Percentiles rank a stretch among this genome's conserved stretches.
Conservation (phyloP, 2,113 vertebrate species). For the Rattus norvegicus region DNA sequence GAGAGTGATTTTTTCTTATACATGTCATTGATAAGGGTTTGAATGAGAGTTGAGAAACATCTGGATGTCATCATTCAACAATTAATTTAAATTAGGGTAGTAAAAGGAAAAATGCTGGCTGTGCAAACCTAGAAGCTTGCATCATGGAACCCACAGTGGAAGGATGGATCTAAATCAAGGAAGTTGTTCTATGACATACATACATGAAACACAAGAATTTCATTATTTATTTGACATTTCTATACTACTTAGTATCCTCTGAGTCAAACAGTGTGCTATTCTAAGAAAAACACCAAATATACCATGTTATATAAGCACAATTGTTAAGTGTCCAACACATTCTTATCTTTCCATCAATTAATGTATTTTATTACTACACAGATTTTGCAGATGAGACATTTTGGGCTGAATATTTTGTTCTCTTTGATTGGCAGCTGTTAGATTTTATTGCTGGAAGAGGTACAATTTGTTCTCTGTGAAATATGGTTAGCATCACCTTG, state of each 20-base stretch:
- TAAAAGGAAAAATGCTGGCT: not conserved
- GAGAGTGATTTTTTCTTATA: not conserved
- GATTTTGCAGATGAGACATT: not conserved
- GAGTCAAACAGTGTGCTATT: not conserved
- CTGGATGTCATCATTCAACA: not conserved
- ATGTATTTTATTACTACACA: slow-evolving; percentile 15
- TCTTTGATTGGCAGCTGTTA: slow-evolving; percentile 75
- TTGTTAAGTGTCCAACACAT: not conserved
- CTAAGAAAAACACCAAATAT: not conserved
- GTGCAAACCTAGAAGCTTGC: not conserved
- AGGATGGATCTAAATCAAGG: not conserved
- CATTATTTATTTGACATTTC: not conserved
- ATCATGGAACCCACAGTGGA: not conserved
- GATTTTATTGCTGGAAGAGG: slow-evolving; percentile 63
- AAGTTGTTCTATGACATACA: not conserved
- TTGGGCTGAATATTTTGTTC: not conserved
- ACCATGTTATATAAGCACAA: not conserved
- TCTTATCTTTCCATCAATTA: not conserved
- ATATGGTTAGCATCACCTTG: slow-evolving; percentile 74
- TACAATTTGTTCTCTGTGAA: slow-evolving; percentile 74
- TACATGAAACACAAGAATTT: not conserved
- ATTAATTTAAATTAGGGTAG: not conserved
- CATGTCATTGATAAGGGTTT: not conserved
- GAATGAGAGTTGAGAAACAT: not conserved
- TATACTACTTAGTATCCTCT: not conserved